These are phyloP conservation scores for Drosophila baimaii DNA, from an alignment of 1,140 invertebrate species.

Conservation along the genomic window DNA sequence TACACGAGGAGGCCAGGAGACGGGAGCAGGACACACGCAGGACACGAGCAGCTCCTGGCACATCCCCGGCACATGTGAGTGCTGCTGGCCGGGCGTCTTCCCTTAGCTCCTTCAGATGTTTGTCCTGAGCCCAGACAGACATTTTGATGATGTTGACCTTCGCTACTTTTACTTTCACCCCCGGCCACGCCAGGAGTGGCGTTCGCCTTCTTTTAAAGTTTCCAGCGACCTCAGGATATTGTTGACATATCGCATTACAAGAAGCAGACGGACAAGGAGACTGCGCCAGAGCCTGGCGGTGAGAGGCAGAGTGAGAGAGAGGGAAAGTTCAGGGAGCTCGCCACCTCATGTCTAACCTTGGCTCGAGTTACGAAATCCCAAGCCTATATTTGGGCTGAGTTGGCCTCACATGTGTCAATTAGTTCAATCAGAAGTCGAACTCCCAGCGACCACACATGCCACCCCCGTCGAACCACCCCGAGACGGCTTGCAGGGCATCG, in stretches of 20 bases:
- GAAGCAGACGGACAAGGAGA: constrained; percentile 11
- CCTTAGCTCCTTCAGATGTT: constrained; percentile 25
- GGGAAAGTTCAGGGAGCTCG: constrained; percentile 33
- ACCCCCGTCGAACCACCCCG: constrained; percentile 22
- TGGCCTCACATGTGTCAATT: constrained; percentile 73
- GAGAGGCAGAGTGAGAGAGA: neutral
- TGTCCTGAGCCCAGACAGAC: constrained; percentile 62
- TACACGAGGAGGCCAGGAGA: constrained; percentile 33
- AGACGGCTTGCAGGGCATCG: constrained; percentile 10
- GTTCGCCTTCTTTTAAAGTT: constrained; percentile 68
- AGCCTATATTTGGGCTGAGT: constrained; percentile 44
- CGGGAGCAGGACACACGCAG: constrained; percentile 15
- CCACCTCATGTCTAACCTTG: constrained; percentile 22
- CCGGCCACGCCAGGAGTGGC: constrained; percentile 30
- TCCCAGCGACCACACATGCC: constrained; percentile 60
- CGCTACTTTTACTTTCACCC: constrained; percentile 75
- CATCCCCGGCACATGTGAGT: constrained; percentile 49
- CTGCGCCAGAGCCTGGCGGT: neutral
- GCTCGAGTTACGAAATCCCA: constrained; percentile 59
- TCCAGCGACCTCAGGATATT: constrained; percentile 59
- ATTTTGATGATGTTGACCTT: constrained; percentile 84
- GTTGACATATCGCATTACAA: constrained; percentile 81
- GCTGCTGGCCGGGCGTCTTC: constrained; percentile 10
- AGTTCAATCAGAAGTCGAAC: constrained; percentile 69
- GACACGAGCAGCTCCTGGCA: constrained; percentile 12